phyloP scores from a whole-genome alignment of 1,140 invertebrate genomes.

The Acyrthosiphon pisum region DNA sequence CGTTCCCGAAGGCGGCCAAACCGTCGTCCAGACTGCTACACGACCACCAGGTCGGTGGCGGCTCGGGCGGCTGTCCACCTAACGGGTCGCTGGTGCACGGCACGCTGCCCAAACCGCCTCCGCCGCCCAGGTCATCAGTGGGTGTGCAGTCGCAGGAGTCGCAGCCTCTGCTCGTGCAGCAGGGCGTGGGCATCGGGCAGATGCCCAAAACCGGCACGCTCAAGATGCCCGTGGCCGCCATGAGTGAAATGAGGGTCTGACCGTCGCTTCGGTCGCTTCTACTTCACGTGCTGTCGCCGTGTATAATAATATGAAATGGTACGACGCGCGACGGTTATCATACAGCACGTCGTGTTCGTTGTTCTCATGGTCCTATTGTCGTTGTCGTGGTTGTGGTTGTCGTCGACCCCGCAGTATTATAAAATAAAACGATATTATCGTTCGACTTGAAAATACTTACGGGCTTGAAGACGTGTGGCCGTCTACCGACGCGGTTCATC shows the following conservation, averaged over 20 bases:
- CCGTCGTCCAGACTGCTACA: conserved; percentile 71
- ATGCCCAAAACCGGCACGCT: conserved; percentile 52
- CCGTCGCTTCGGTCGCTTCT: not conserved
- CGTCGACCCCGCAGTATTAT: not conserved
- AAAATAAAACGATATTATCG: not conserved
- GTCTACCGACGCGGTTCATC: too few species aligned
- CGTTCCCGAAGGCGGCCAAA: conserved; percentile 74
- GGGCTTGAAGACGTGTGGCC: not conserved
- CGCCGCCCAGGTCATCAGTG: conserved; percentile 66
- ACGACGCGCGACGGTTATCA: not conserved
- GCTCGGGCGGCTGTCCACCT: conserved; percentile 64
- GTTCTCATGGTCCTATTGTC: not conserved
- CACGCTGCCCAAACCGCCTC: conserved; percentile 68
- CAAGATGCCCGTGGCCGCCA: conserved; percentile 58
- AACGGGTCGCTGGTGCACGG: conserved; percentile 65
- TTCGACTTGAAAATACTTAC: not conserved
- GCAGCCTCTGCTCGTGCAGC: conserved; percentile 64
- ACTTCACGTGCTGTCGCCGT: not conserved
- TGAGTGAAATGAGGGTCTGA: conserved; percentile 59
- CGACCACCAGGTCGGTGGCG: conserved; percentile 72
- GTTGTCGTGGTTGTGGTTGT: too few species aligned
- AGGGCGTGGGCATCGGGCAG: not conserved
- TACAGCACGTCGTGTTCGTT: not conserved
- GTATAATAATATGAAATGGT: too few species aligned
- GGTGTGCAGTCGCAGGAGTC: conserved; percentile 68